Evolutionary conservation across 2,797 vertebrate genomes (phyloP).

Genomic region (Borostomias antarcticus): DNA sequence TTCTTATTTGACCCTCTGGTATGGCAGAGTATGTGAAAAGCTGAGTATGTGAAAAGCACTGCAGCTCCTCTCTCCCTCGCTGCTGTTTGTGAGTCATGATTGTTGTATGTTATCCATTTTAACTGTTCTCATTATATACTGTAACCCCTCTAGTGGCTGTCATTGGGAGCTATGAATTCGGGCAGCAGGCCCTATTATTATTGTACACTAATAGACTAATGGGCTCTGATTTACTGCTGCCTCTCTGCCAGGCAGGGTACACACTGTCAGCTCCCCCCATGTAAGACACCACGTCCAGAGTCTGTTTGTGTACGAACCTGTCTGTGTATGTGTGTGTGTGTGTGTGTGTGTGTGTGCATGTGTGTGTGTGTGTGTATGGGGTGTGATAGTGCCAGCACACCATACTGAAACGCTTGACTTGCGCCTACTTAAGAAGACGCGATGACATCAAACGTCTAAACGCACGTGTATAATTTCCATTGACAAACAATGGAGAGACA

Average conservation of each 20-base stretch:
- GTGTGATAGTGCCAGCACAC: too few relatives aligned
- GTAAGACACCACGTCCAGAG: too few relatives aligned
- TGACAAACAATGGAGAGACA: too few relatives aligned
- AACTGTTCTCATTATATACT: slow-evolving; percentile 4
- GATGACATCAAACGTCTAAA: too few relatives aligned
- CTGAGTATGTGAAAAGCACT: neutral
- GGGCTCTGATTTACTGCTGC: slow-evolving; percentile 2
- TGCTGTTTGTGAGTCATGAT: slow-evolving; percentile 1
- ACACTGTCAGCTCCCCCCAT: neutral
- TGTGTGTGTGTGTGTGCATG: too few relatives aligned
- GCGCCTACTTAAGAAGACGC: too few relatives aligned
- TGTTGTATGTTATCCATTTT: neutral
- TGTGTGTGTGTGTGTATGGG: too few relatives aligned
- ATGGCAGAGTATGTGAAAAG: neutral
- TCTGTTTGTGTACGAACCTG: too few relatives aligned
- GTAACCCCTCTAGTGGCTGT: slow-evolving; percentile 9
- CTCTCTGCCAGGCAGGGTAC: neutral
- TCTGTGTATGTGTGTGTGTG: too few relatives aligned
- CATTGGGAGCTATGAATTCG: neutral
- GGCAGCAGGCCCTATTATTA: neutral
- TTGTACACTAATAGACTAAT: neutral
- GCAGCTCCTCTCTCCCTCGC: neutral
- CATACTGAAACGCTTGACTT: too few relatives aligned
- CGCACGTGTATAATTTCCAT: too few relatives aligned
- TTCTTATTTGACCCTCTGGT: too few relatives aligned